Percentiles rank a stretch among this genome's conserved stretches.
phyloP scores from a whole-genome alignment of 2,797 vertebrate species.

The Anas bernieri region DNA sequence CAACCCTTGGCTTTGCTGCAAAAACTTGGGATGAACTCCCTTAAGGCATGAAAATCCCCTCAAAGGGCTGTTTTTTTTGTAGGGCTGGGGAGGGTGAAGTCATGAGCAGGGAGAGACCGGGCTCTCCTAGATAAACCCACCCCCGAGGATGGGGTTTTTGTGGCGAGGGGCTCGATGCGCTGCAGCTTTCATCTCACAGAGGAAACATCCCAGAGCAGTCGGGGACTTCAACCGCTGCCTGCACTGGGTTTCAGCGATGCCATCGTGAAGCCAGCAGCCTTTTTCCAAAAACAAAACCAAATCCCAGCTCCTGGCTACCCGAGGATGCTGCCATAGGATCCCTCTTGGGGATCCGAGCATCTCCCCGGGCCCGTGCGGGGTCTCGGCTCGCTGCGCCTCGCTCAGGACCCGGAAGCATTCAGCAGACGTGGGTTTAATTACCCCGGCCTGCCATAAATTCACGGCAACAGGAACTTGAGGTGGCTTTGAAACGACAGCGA shows the following conservation, averaged over 20 bases:
- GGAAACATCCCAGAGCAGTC: not conserved
- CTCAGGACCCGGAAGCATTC: not conserved
- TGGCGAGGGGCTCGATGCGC: not conserved
- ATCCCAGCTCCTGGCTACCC: not conserved
- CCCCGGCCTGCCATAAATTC: constrained; percentile 31
- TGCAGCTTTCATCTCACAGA: no score
- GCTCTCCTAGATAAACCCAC: not conserved
- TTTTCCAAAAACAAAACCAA: no score
- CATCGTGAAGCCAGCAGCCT: no score
- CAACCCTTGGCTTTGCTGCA: no score
- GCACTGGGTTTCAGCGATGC: no score
- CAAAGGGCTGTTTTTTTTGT: not conserved
- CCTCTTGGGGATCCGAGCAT: not conserved
- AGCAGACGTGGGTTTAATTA: constrained; percentile 17
- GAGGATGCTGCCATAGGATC: not conserved
- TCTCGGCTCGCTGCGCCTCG: not conserved
- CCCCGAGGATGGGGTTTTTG: not conserved
- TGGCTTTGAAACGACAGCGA: constrained; percentile 57
- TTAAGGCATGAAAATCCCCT: not conserved
- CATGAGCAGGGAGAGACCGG: not conserved
- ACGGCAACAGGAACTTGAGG: constrained; percentile 33
- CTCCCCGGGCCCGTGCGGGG: not conserved
- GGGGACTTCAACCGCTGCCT: not conserved
- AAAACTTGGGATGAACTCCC: no score
- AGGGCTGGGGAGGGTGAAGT: no score